A percentile compares a stretch with the other conserved stretches of the same genome.
Evolutionary conservation across 2,113 vertebrate species (phyloP).

Genomic region (Pelusios castaneus): DNA sequence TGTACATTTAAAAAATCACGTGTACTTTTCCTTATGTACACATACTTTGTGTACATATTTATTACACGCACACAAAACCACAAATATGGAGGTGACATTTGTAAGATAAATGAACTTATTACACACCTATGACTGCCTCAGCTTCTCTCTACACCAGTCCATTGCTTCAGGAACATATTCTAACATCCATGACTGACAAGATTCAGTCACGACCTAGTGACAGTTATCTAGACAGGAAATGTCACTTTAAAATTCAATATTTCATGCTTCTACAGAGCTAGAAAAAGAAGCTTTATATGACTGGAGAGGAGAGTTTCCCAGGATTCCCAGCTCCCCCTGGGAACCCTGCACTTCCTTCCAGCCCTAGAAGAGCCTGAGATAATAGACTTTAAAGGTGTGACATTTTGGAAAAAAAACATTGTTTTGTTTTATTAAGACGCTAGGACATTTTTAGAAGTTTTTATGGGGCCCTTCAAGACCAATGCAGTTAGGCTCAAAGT

Average conservation of each 20-base stretch:
- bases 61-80: background rate
- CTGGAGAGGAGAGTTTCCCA: background rate
- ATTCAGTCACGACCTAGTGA: background rate
- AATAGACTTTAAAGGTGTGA: background rate
- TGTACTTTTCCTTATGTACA: background rate
- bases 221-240: background rate
- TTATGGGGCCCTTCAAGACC: background rate
- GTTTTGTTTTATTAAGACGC: background rate
- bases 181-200: background rate
- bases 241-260: background rate
- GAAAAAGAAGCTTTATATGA: background rate
- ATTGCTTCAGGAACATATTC: background rate
- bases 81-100: background rate
- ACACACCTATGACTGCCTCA: background rate
- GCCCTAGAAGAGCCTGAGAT: background rate
- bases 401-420: background rate
- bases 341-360: background rate
- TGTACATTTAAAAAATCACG: background rate
- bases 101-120: background rate
- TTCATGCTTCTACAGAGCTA: background rate
- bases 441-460: background rate
- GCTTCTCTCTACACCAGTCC: background rate
- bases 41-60: background rate
- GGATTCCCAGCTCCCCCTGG: background rate
- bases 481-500: background rate